Base-by-base conservation (phyloP, 2,888 invertebrate species). In the Epistrophe grossulariae region DNA sequence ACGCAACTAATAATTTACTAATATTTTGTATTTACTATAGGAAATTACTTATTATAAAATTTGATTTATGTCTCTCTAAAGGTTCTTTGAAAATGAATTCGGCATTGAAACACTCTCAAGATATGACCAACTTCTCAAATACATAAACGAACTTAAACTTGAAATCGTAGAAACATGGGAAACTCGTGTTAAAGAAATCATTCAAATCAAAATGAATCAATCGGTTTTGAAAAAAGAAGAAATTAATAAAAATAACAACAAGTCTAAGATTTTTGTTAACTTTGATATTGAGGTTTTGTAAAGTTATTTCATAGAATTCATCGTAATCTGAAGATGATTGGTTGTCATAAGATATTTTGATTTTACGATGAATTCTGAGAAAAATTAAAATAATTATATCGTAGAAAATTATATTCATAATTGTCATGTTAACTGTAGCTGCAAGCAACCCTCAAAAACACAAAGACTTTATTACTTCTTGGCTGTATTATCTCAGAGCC, bases 371-470 rank as follows among this genome's bases (percentile, higher is more conserved):
- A 0, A 19, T 50, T 50, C 19, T 48, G 17, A 17, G 17, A 48
- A 0, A 9, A 48, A 24, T 2, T 15, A 6, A 15, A 7, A 15
- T 15, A 24, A 11, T 13, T n/a, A 9, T n/a, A 0, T 28, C 9
- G 0, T 9, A 28, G 9, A 1, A 13, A 59, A 13, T 38, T 4
- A 40, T 24, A 24, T 24, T 1, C 24, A 24, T 24, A n/a, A n/a
- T n/a, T n/a, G n/a, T n/a, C n/a, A n/a, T 31, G 13, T 19, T 19
- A 40, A 40, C 79, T 91, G 55, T 91, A 96, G 95, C 93, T 98
- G 52, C 94, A 94, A 57, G 95, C 95, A 88, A 94, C 97, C 17
- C 92, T 98, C n/a, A 94, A 96, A 72, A 98, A 98, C 93, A 96
- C 97, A 43, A 96, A 96, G 79, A 97, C 97, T 90, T 94, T 98